Evolutionary conservation across 2,888 invertebrate genomes (phyloP).

Genomic region (Eupithecia centaureata): DNA sequence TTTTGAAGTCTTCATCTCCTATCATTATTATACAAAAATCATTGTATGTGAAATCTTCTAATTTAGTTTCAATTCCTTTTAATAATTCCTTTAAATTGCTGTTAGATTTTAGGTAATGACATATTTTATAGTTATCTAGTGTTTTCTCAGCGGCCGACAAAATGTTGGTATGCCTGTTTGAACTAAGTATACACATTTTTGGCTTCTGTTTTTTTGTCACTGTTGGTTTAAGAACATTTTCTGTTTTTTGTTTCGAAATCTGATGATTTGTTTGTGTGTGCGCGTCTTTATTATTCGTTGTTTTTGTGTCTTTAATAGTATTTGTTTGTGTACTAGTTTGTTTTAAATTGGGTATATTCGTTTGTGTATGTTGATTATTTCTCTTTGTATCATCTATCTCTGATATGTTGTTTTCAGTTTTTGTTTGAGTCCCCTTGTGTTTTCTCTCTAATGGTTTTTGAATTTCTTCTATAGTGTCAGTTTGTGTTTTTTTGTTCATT

Average conservation of each 20-base stretch:
- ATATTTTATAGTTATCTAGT: neutral
- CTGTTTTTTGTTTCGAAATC: neutral
- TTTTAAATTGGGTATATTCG: no score
- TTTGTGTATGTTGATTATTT: no score
- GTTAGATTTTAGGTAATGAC: neutral
- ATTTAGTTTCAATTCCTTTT: no score
- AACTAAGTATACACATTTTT: neutral
- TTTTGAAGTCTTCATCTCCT: neutral
- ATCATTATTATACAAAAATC: no score
- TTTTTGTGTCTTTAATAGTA: neutral
- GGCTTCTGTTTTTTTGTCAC: neutral
- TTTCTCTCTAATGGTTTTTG: no score
- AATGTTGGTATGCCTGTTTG: neutral
- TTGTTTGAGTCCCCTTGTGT: no score
- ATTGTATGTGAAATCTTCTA: no score
- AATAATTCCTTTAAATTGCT: neutral
- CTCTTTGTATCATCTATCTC: no score
- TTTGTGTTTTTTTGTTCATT: no score
- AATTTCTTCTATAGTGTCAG: no score
- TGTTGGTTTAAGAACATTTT: neutral
- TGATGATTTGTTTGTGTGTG: neutral
- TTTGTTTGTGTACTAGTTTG: no score
- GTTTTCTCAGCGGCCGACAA: neutral
- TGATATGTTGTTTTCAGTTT: no score
- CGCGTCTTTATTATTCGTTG: neutral